Base-by-base conservation (phyloP, 2,113 vertebrate species). In the Polypterus bichir region DNA sequence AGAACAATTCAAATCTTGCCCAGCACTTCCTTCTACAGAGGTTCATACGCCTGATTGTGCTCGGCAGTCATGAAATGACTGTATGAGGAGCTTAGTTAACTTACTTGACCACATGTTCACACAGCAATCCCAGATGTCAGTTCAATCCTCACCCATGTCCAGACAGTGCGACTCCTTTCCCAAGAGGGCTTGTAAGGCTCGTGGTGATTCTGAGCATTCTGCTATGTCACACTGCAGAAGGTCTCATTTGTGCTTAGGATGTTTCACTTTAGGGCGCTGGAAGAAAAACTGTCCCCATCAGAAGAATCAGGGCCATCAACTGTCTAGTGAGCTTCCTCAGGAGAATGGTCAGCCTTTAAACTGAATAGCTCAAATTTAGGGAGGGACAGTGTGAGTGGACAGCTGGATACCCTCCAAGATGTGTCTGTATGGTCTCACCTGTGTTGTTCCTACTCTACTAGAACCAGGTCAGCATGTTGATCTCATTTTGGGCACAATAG, bases 261-360 rank as follows among this genome's bases (percentile, higher is more conserved):
- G 64, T 7, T 70, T 75, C n/a, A 4, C 59, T 6, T 60, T 68
- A 45, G 61, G 64, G 1, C 69, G 71, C 6, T 63, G 68, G 2
- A 73, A 73, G 6, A 70, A 44, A 44, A 6, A 69, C 47, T 73
- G 65, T 5, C 68, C 72, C n/a, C 10, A 7, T 1, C 8, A 11
- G 4, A 2, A 44, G 46, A 27, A 27, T 44, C 2, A 45, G 3
- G 6, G 46, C 9, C 3, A 4, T 8, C 8, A 58, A 45, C 3
- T 3, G 11, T 45, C 44, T 5, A 10, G 3, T 45, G 27, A 58
- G 5, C 1, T 27, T 45, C 6, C 4, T 58, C 27, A 45, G 6
- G 6, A 45, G 44, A 58, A 0, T 5, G 56, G 56, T 3, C 27
- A 58, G 27, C 3, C 4, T 6, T 58, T 58, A 58, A 58, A 58